Evolutionary conservation across 2,113 vertebrate species (phyloP), one percentile per base, ranked within the genome.

Genomic region (Crotalus tigris): DNA sequence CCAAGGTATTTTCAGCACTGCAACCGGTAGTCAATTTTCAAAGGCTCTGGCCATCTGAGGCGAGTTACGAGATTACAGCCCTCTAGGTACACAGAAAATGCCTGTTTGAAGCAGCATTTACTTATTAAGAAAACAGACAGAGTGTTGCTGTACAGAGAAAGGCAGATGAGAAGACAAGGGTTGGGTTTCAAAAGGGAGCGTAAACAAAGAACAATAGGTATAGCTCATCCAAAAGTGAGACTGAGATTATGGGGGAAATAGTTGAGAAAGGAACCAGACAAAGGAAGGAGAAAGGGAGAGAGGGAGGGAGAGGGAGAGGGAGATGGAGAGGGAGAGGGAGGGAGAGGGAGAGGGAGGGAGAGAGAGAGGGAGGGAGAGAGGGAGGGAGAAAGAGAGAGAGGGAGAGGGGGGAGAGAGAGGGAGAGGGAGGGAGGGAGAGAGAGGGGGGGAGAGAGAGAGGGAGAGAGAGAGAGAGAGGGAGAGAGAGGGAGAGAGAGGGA

Each of bases 401-500:
- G n/a, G 39, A 39, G 39, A 39, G 39, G 2, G 39, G 2, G 2
- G 39, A 39, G 39, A 39, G 39, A 0, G 39, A 39, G 39, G 2
- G 39, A 39, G 39, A 39, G 39, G 2, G 39, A 39, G 39, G 2
- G 39, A 39, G 39, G 2, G 39, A 39, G 2, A 2, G 39, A 39
- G 39, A 2, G 39, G 2, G 39, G 2, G 39, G 2, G 39, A 39
- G 39, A 39, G 39, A 2, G 39, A 39, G 39, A 39, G 39, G 2
- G 39, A 2, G 39, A 2, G 39, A 39, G 39, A 39, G 39, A 39
- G 39, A 39, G 39, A 39, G 39, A 39, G 39, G 39, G 39, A 39
- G 39, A 39, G 39, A n/a, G 1, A 1, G 5, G 3, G 0, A 2
- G 57, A 2, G 0, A 21, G 23, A 7, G 24, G 9, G 23, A 2